Evolutionary conservation across 2,888 invertebrate species (phyloP).

Genomic region (Synergus japonicus): DNA sequence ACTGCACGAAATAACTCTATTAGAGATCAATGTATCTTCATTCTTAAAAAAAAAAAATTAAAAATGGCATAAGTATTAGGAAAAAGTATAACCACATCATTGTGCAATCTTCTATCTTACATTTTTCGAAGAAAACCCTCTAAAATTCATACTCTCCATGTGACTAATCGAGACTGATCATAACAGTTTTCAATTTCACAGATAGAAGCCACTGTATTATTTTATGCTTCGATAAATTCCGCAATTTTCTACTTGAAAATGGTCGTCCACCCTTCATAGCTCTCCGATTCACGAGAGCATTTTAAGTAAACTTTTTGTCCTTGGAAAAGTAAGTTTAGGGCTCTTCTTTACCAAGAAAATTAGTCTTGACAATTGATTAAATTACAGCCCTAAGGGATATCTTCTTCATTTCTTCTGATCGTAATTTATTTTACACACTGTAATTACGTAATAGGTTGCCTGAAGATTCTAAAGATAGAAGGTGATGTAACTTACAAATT

Average conservation of each 20-base stretch:
- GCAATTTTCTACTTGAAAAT: conserved; percentile 16
- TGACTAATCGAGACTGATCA: not conserved
- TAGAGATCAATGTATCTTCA: not conserved
- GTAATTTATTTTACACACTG: conserved; percentile 35
- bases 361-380: not conserved
- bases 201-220: not conserved
- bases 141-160: not conserved
- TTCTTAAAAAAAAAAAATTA: not conserved
- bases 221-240: conserved; percentile 15
- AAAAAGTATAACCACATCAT: not conserved
- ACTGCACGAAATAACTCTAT: conserved; percentile 10
- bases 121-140: not conserved
- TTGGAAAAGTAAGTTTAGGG: not conserved
- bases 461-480: conserved; percentile 2
- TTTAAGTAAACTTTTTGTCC: conserved; percentile 10
- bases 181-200: conserved; percentile 27
- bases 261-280: conserved; percentile 1
- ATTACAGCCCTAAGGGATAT: conserved; percentile 7
- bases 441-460: conserved; percentile 29
- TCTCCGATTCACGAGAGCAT: not conserved
- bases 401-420: not conserved
- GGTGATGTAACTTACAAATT: conserved; percentile 20
- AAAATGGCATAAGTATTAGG: not conserved
- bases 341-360: not conserved
- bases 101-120: no score